Conservation (phyloP, 2,888 invertebrate genomes). For the Leptothorax acervorum region DNA sequence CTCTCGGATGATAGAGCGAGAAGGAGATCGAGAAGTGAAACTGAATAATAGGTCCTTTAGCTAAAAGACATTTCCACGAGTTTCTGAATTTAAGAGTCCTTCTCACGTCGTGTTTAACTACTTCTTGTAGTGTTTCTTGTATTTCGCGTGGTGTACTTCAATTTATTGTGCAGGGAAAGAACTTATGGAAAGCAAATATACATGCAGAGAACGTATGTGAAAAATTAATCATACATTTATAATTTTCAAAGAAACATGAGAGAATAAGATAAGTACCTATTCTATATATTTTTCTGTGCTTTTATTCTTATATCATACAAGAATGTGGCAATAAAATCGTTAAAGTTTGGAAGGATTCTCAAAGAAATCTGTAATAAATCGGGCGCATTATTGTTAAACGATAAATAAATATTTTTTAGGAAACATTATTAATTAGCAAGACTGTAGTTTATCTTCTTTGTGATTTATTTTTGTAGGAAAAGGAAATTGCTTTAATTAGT, state of each 20-base stretch:
- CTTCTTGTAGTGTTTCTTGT: not conserved
- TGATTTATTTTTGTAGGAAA: not conserved
- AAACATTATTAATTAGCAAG: not conserved
- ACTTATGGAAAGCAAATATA: not conserved
- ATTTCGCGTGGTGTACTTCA: not conserved
- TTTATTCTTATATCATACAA: not conserved
- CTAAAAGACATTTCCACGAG: not conserved
- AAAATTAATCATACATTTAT: not conserved
- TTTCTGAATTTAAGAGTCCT: not conserved
- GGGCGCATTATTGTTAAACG: not conserved
- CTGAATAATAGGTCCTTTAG: not conserved
- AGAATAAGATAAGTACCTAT: not conserved
- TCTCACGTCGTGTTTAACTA: not conserved
- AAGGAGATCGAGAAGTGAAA: slow-evolving; percentile 6
- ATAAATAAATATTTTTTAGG: not conserved
- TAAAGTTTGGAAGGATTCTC: not conserved
- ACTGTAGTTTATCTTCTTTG: not conserved
- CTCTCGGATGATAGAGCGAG: not conserved
- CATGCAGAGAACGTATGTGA: not conserved
- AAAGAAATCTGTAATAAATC: not conserved
- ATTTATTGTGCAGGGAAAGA: not conserved
- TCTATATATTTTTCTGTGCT: not conserved
- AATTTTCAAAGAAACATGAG: not conserved
- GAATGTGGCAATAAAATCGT: not conserved
- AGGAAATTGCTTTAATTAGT: not conserved